phyloP scores from a whole-genome alignment of 1,140 invertebrate genomes.

The Parapsyche elsis region DNA sequence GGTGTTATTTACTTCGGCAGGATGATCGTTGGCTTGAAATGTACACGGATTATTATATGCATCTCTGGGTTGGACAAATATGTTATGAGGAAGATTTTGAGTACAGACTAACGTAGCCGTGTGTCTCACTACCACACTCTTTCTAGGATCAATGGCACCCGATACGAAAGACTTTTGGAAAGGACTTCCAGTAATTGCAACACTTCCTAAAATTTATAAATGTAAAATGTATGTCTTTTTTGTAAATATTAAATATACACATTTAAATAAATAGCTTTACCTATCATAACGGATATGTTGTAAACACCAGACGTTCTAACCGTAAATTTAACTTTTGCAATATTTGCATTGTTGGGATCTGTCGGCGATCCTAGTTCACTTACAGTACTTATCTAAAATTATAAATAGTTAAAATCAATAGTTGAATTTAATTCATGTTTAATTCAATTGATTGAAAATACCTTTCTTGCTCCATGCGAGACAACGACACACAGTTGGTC shows the following conservation, averaged over 20 bases:
- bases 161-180: constrained; percentile 71
- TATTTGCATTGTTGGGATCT: constrained; percentile 84
- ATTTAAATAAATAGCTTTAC: constrained; percentile 59
- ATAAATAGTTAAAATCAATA: constrained; percentile 22
- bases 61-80: constrained; percentile 89
- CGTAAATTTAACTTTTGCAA: constrained; percentile 89
- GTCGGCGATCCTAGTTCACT: constrained; percentile 88
- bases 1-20: constrained; percentile 69
- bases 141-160: constrained; percentile 84
- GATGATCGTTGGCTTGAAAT: constrained; percentile 73
- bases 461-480: constrained; percentile 83
- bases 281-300: constrained; percentile 85
- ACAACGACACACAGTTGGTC: constrained; percentile 90
- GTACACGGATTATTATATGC: constrained; percentile 88
- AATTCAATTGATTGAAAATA: constrained; percentile 59
- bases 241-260: constrained; percentile 21
- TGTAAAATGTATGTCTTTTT: constrained; percentile 2
- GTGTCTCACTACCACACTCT: constrained; percentile 86
- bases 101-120: constrained; percentile 89
- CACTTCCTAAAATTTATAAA: constrained; percentile 59
- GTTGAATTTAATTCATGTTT: neutral
- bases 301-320: constrained; percentile 91
- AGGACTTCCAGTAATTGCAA: constrained; percentile 71
- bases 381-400: constrained; percentile 74
- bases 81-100: constrained; percentile 78